Conservation (phyloP, 1,140 invertebrate genomes). For the Belonocnema kinseyi region DNA sequence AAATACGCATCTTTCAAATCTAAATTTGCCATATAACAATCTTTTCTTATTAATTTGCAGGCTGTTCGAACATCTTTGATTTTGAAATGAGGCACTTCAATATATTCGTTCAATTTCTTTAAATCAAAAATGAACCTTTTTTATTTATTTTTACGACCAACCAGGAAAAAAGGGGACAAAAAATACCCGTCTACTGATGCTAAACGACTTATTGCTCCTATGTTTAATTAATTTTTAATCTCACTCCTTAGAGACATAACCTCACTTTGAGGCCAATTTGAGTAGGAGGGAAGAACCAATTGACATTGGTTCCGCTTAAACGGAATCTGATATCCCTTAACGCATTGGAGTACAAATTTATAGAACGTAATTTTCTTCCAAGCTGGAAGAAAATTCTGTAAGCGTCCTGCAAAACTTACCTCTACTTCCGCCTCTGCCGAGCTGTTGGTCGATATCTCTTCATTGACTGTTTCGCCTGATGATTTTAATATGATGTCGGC, state of each 20-base stretch:
- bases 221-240: not conserved
- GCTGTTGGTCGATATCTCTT: not conserved
- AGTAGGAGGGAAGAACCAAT: too few relatives aligned
- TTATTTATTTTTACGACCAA: not conserved
- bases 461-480: not conserved
- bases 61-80: not conserved
- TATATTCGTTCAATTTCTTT: not conserved
- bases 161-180: not conserved
- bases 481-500: not conserved
- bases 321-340: not conserved
- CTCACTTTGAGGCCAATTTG: not conserved
- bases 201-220: not conserved
- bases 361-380: not conserved
- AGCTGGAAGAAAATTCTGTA: not conserved
- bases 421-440: not conserved
- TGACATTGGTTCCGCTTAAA: not conserved
- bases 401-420: not conserved
- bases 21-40: not conserved
- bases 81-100: not conserved
- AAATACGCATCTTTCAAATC: too few relatives aligned
- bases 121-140: not conserved
- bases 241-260: not conserved
- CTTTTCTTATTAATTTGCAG: not conserved
- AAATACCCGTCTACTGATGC: not conserved
- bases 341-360: not conserved